Percentiles rank a stretch among this genome's conserved stretches.
Conservation (phyloP, 2,113 vertebrate species). For the Urocolius indicus region DNA sequence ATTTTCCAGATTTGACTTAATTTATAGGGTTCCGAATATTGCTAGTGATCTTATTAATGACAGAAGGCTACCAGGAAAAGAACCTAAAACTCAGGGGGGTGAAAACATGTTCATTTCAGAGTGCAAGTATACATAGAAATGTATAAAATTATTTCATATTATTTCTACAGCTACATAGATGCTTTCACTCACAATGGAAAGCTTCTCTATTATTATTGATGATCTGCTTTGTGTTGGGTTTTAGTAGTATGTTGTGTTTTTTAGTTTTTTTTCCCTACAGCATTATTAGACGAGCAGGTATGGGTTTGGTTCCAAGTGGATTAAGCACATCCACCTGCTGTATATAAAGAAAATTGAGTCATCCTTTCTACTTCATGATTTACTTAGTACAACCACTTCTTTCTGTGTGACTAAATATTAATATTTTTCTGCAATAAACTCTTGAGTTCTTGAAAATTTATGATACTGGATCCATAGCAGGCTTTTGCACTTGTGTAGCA, state of each 20-base stretch:
- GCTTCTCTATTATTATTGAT: not conserved
- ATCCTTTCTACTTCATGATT: not conserved
- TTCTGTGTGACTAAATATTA: not conserved
- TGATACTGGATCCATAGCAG: not conserved
- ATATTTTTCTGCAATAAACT: not conserved
- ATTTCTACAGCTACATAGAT: not conserved
- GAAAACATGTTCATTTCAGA: not conserved
- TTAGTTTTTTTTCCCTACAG: not conserved
- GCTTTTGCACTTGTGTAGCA: not conserved
- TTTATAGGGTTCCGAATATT: not conserved
- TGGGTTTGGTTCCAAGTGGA: not conserved
- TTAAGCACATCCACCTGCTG: not conserved
- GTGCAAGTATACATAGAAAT: not conserved
- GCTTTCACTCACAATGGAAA: not conserved
- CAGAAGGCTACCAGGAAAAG: not conserved
- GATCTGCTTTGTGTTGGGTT: not conserved
- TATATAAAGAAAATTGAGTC: not conserved
- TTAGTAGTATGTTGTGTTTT: not conserved
- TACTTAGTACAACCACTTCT: not conserved
- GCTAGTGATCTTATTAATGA: not conserved
- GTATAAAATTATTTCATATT: not conserved
- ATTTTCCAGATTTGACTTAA: not conserved
- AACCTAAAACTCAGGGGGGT: not conserved
- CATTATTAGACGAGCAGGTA: not conserved
- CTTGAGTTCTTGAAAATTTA: not conserved